These are phyloP conservation scores for Salvelinus fontinalis DNA, from an alignment of 2,113 vertebrate species.

Conservation along the genomic window DNA sequence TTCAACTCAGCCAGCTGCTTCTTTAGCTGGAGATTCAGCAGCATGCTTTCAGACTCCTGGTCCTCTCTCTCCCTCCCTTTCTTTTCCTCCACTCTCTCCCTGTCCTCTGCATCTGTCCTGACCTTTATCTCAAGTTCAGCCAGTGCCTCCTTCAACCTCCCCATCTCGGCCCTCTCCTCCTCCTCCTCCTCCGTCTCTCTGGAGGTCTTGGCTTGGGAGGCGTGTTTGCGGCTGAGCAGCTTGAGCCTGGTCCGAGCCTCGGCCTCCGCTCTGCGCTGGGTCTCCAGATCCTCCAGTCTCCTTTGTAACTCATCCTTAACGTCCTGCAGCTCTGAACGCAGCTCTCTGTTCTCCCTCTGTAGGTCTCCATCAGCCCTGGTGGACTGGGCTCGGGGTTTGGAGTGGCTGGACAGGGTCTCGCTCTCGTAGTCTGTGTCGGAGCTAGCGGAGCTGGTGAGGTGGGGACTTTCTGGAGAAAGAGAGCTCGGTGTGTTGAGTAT, in stretches of 20 bases:
- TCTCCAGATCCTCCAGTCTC: conserved; percentile 74
- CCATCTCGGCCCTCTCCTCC: conserved; percentile 59
- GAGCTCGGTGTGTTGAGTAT: background rate
- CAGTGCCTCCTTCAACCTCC: conserved; percentile 56
- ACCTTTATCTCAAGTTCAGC: conserved; percentile 56
- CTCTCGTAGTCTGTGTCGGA: background rate
- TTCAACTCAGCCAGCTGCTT: conserved; percentile 63
- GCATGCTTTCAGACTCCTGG: conserved; percentile 56
- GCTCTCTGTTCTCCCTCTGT: conserved; percentile 57
- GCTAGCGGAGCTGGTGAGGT: background rate
- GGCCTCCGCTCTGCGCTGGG: conserved; percentile 67
- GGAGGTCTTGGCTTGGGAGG: conserved; percentile 51
- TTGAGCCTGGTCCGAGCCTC: conserved; percentile 75
- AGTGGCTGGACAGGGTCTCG: conserved; percentile 1
- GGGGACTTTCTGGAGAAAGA: background rate
- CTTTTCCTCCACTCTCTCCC: conserved; percentile 32
- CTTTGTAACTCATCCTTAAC: conserved; percentile 64
- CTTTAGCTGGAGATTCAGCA: conserved; percentile 66
- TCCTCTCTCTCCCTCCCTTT: conserved; percentile 38
- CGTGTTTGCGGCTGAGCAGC: conserved; percentile 71
- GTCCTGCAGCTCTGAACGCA: conserved; percentile 66
- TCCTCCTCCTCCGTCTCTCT: conserved; percentile 53
- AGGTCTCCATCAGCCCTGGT: conserved; percentile 38
- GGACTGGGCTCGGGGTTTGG: background rate
- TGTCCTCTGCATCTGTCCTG: conserved; percentile 31